Evolutionary conservation across 2,888 invertebrate species (phyloP), one percentile per base, ranked within the genome.

Genomic region (Biston stratarius): DNA sequence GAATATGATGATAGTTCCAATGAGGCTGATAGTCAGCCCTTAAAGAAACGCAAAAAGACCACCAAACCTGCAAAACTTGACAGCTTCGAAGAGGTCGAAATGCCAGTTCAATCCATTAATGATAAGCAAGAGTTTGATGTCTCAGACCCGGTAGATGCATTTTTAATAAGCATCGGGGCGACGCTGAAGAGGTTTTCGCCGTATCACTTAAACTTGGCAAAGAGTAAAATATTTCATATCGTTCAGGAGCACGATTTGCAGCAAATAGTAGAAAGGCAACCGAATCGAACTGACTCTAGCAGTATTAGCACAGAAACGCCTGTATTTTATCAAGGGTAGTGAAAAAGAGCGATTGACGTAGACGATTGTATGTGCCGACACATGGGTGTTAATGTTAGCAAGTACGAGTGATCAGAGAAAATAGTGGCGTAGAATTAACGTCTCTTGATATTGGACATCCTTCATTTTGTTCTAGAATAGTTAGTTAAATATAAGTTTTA

Each of bases 161-260:
- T 94, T 65, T 70, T 94, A 6, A 65, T 90, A 8, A 92, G 92
- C 64, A 90, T 94, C 2, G 91, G 91, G 0, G 86, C 92, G 0
- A 92, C 92, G 0, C 71, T 94, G 6, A 94, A 88, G 69, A 86
- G 88, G 0, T 93, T 94, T 69, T 84, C 90, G 0, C 90, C 94
- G 0, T 94, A 94, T 72, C 92, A 93, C 65, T 77, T 93, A 59
- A 93, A 94, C 74, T 70, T 94, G 42, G 94, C 94, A 0, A 94
- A 94, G 66, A 91, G 85, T 74, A 90, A 94, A 78, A 94, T 94
- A 72, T 94, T 94, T 61, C 77, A 88, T 0, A 84, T 93, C 0
- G 94, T 94, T 0, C 94, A 94, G 71, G 92, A 94, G 67, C 91
- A 92, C 53, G 94, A 94, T 71, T 77, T 94, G 63, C 88, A 92